Conservation (phyloP, 2,888 invertebrate genomes). For the Andrena fulva region DNA sequence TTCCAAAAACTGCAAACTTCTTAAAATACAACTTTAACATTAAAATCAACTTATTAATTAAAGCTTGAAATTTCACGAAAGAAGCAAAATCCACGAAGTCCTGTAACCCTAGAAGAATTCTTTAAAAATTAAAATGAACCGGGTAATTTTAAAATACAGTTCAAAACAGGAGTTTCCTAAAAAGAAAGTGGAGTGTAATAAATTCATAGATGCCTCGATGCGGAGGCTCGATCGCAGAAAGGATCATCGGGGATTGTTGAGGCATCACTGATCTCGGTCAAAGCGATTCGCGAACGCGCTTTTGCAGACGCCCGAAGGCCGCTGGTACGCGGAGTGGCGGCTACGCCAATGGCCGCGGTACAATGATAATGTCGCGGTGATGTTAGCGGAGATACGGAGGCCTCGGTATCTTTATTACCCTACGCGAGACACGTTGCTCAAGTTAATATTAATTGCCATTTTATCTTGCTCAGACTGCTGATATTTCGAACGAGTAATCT, state of each 20-base stretch:
- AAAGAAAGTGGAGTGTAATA: neutral
- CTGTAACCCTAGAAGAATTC: too few species aligned
- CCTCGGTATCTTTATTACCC: constrained; percentile 83
- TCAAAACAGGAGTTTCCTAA: too few species aligned
- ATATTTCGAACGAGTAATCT: constrained; percentile 73
- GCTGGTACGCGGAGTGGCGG: constrained; percentile 29
- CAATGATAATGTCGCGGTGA: constrained; percentile 77
- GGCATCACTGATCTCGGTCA: constrained; percentile 65
- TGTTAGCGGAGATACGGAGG: constrained; percentile 79
- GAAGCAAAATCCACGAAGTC: too few species aligned
- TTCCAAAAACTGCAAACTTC: neutral
- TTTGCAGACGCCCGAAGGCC: constrained; percentile 29
- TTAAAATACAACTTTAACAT: neutral
- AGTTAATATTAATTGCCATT: constrained; percentile 83
- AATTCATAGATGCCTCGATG: neutral
- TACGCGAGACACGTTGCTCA: constrained; percentile 72
- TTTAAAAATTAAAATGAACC: too few species aligned
- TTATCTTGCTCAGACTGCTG: constrained; percentile 81
- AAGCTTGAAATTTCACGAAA: too few species aligned
- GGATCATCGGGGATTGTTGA: neutral
- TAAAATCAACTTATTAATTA: too few species aligned
- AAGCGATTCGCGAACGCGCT: constrained; percentile 37
- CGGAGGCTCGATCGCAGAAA: neutral
- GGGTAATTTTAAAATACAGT: too few species aligned
- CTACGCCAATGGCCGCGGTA: constrained; percentile 68